Evolutionary conservation across 2,888 invertebrate species (phyloP), one percentile per base, ranked within the genome.

Genomic region (Spisula solida): DNA sequence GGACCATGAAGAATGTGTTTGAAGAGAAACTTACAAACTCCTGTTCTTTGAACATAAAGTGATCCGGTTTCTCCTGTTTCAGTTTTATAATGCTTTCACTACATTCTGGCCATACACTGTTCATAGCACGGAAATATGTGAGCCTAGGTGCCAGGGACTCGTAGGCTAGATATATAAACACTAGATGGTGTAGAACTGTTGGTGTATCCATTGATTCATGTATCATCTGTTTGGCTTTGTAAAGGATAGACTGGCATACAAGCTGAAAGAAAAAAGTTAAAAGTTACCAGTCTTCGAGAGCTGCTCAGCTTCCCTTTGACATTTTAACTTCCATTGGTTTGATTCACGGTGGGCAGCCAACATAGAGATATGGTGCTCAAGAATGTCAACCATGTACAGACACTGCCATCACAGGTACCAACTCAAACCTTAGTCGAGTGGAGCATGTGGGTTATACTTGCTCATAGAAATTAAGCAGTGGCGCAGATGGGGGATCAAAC

Each of bases 81-180:
- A 92, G 34, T 12, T 88, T 83, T 20, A 83, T 79, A 31, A 94
- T 93, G 18, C 66, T 87, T 1, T 56, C 47, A 25, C 93, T 88
- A 70, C 94, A 94, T 0, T 92, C 90, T 1, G 94, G 94, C 93
- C 94, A 94, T 20, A 92, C 91, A 41, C 86, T 82, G 31, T 92
- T 92, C 80, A 95, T 93, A 75, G 93, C 92, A 5, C 93, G 90
- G 90, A 94, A 94, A 85, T 93, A 92, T 20, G 92, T 92, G 20
- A 95, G 90, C 70, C 93, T 85, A 18, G 89, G 81, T 47, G 90
- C 90, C 60, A 88, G 47, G 18, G 55, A 51, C 51, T 80, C 75
- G 79, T 90, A 90, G 14, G 91, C 88, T n/a, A 91, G 56, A 84
- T 93, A 92, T 25, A 92, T 81, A 60, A 84, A 89, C 25, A 92